Percentiles rank a stretch among this genome's conserved stretches.
These are phyloP conservation scores for Lumbricus terrestris DNA, from an alignment of 2,888 invertebrate genomes.

Conservation along the genomic window DNA sequence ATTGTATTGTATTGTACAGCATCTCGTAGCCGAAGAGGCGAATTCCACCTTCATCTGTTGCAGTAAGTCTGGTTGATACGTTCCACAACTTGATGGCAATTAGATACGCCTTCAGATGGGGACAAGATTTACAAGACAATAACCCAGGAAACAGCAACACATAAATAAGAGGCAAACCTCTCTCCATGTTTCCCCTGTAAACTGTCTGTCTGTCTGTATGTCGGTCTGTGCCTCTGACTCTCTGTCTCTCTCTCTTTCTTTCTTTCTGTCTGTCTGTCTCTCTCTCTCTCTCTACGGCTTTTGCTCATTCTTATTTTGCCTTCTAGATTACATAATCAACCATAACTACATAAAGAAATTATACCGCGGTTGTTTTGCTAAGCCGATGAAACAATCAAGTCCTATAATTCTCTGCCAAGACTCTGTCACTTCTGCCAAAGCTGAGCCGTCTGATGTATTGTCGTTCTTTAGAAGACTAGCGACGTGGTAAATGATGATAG, in stretches of 20 bases:
- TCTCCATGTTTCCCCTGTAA: background rate
- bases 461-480: background rate
- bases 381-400: background rate
- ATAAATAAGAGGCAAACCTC: background rate
- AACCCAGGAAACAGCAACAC: background rate
- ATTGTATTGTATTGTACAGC: too few relatives aligned
- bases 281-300: background rate
- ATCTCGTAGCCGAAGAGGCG: background rate
- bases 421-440: background rate
- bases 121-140: constrained; percentile 10
- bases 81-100: background rate
- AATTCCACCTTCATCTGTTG: background rate
- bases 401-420: background rate
- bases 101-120: background rate
- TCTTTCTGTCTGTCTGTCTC: too few relatives aligned
- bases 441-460: background rate
- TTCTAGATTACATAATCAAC: background rate
- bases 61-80: background rate
- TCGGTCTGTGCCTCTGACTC: too few relatives aligned
- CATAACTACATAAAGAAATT: background rate
- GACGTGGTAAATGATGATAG: background rate
- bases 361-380: background rate
- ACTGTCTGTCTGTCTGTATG: too few relatives aligned
- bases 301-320: background rate
- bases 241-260: background rate